Evolutionary conservation across 2,113 vertebrate genomes (phyloP).

Genomic region (Saguinus imperator): DNA sequence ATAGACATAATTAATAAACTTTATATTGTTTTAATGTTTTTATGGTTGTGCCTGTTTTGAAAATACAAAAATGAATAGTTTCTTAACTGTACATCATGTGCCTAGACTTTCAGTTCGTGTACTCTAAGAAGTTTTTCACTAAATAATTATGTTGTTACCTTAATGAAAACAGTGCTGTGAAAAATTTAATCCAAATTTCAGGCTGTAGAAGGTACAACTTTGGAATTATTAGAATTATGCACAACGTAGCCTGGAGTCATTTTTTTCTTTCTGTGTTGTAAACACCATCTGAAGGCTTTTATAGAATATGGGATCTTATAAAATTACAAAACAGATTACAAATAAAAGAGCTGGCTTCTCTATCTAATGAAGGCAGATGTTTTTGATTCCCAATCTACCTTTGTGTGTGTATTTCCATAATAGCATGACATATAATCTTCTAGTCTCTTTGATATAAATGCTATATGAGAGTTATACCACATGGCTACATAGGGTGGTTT

Average conservation of each 20-base stretch:
- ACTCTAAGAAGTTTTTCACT: conserved; percentile 10
- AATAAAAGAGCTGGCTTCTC: not conserved
- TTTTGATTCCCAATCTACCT: not conserved
- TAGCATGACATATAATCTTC: conserved; percentile 6
- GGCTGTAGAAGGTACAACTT: not conserved
- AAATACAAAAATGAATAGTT: conserved; percentile 47
- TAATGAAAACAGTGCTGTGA: not conserved
- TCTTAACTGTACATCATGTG: not conserved
- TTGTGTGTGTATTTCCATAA: conserved; percentile 11
- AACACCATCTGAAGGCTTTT: not conserved
- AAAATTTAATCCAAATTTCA: conserved; percentile 35
- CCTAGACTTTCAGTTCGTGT: not conserved
- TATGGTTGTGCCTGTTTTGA: not conserved
- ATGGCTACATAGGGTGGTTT: not conserved
- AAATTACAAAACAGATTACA: conserved; percentile 1
- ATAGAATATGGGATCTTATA: not conserved
- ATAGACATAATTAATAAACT: not conserved
- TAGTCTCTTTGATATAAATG: conserved; percentile 49
- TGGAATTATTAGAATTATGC: conserved; percentile 31
- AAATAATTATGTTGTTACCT: conserved; percentile 40
- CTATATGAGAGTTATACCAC: not conserved
- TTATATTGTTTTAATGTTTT: not conserved
- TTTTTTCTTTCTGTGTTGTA: conserved; percentile 15
- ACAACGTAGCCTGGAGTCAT: not conserved
- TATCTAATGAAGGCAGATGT: not conserved